A percentile compares a stretch with the other conserved stretches of the same genome.
These are phyloP conservation scores for Neotoma lepida DNA, from an alignment of 2,113 vertebrate species.

Conservation along the genomic window DNA sequence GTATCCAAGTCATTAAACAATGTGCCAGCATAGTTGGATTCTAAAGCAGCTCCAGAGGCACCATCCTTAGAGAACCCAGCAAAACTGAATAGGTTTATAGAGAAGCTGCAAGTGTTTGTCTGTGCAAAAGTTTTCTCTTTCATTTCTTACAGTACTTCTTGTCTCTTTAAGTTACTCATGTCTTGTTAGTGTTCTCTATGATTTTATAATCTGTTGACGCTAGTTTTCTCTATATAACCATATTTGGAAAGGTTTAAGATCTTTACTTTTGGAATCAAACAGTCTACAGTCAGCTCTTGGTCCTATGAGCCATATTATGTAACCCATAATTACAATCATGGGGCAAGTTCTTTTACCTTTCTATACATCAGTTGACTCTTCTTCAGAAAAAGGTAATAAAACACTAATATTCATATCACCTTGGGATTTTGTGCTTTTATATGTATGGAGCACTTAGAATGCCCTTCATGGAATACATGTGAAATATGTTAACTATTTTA, in stretches of 20 bases:
- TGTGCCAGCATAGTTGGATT: background rate
- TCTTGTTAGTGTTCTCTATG: background rate
- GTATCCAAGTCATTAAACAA: background rate
- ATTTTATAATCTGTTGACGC: background rate
- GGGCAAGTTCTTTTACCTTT: background rate
- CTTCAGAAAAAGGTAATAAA: background rate
- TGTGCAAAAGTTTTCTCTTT: background rate
- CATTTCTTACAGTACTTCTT: background rate
- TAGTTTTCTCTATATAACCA: background rate
- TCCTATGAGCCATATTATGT: background rate
- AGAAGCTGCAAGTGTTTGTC: background rate
- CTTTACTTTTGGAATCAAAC: background rate
- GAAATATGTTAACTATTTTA: background rate
- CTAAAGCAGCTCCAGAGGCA: background rate
- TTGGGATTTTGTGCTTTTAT: background rate
- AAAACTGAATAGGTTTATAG: background rate
- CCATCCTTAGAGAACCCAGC: background rate
- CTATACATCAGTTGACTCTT: background rate
- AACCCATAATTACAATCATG: background rate
- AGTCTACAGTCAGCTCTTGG: background rate
- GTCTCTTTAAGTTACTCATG: background rate
- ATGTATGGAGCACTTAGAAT: background rate
- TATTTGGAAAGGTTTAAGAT: background rate
- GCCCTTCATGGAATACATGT: background rate
- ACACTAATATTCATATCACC: background rate